A percentile compares a stretch with the other conserved stretches of the same genome.
These are phyloP conservation scores for Caenorhabditis remanei DNA, from an alignment of 1,140 invertebrate species.

Conservation along the genomic window DNA sequence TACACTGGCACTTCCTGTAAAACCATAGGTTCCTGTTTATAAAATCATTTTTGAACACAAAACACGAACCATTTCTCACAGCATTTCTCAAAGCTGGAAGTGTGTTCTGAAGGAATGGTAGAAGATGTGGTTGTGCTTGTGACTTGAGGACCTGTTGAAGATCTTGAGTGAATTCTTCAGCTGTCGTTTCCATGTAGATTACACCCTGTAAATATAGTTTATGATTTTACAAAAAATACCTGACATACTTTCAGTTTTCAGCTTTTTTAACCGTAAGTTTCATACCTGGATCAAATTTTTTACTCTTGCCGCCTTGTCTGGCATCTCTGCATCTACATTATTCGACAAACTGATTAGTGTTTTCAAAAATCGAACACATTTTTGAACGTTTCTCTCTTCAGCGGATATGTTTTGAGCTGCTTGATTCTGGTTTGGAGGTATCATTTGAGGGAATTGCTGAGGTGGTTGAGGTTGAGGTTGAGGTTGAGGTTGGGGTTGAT, in stretches of 20 bases:
- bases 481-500: not conserved
- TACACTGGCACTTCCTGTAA: constrained; percentile 41
- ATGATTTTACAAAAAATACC: not conserved
- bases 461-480: not conserved
- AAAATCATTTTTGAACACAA: constrained; percentile 1
- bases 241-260: not conserved
- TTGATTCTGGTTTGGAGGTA: too few relatives aligned
- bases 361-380: constrained; percentile 62
- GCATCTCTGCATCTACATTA: constrained; percentile 22
- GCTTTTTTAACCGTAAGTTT: not conserved
- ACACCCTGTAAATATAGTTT: constrained; percentile 47
- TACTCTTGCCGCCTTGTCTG: constrained; percentile 34
- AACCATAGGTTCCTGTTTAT: not conserved
- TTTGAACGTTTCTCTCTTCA: constrained; percentile 51
- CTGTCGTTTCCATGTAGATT: constrained; percentile 30
- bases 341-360: constrained; percentile 56
- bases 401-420: not conserved
- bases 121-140: constrained; percentile 61
- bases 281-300: constrained; percentile 43
- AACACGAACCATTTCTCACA: constrained; percentile 40
- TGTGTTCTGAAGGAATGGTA: constrained; percentile 60
- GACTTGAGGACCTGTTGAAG: constrained; percentile 58
- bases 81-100: constrained; percentile 56
- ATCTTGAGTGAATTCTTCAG: constrained; percentile 55
- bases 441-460: not conserved